Evolutionary conservation across 2,888 invertebrate species (phyloP).

Genomic region (Hyles lineata): DNA sequence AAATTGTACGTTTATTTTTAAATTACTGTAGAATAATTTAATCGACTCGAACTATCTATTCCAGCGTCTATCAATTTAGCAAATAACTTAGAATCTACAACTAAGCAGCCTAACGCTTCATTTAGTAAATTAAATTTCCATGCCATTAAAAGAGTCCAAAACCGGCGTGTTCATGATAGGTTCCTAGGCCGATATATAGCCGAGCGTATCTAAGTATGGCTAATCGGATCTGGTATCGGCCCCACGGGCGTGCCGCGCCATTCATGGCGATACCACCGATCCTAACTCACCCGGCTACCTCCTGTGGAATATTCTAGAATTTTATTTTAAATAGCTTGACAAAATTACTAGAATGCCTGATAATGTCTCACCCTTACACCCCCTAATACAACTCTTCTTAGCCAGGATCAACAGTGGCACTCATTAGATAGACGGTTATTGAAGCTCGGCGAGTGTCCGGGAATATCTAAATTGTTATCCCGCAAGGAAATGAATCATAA

Average conservation of each 20-base stretch:
- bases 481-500: too few relatives aligned
- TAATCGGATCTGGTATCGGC: slow-evolving; percentile 16
- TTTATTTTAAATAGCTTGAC: background rate
- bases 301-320: background rate
- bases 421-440: too few relatives aligned
- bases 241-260: slow-evolving; percentile 11
- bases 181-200: background rate
- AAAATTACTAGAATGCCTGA: background rate
- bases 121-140: background rate
- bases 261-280: slow-evolving; percentile 17
- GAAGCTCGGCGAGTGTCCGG: too few relatives aligned
- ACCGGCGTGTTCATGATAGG: background rate
- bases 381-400: too few relatives aligned
- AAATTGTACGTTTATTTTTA: too few relatives aligned
- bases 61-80: too few relatives aligned
- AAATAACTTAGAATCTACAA: too few relatives aligned
- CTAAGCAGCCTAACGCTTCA: too few relatives aligned
- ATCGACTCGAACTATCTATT: too few relatives aligned
- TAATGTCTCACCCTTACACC: too few relatives aligned
- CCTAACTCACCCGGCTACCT: background rate
- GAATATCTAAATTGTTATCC: too few relatives aligned
- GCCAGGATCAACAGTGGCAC: too few relatives aligned
- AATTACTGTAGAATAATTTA: background rate
- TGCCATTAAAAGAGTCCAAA: slow-evolving; percentile 3
- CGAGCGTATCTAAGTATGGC: slow-evolving; percentile 5